Evolutionary conservation across 2,888 invertebrate species (phyloP), one percentile per base, ranked within the genome.

Genomic region (Furcula furcula): DNA sequence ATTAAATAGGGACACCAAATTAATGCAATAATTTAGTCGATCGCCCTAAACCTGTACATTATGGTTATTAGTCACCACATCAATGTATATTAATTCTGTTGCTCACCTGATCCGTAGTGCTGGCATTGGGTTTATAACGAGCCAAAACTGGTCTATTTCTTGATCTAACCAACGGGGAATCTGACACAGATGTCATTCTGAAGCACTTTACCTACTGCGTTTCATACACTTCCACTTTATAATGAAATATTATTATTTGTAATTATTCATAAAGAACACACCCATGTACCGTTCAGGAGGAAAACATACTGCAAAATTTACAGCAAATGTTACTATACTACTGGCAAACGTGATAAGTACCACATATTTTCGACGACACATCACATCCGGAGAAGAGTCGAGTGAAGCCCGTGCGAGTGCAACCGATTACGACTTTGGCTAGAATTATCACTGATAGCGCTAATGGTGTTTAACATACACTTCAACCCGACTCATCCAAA

Each of bases 321-420:
- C 70, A 72, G 67, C 67, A 68, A 67, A 56, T 60, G 65, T 59
- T 69, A 66, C 65, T 66, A 63, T 63, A 69, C 76, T 68, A 65
- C 61, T 65, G 66, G 63, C 76, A 68, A 71, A 72, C 57, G 75
- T 73, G 84, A 87, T 86, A n/a, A n/a, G n/a, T n/a, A 82, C 77
- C 76, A 82, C 85, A 83, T 81, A 80, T 81, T 85, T 82, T 75
- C 75, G 76, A 80, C 83, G 83, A 82, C 86, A 85, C 86, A 86
- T 85, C 87, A 85, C 82, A 87, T 87, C 88, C 88, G 88, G 82
- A 82, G 79, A 65, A 69, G 73, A 75, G 65, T 44, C 56, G 59
- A 65, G 64, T 63, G 68, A 65, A 70, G 72, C 70, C 55, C 62
- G 67, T 50, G 61, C 71, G 72, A 59, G 70, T 84, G 84, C 83